A percentile compares a stretch with the other conserved stretches of the same genome.
These are phyloP conservation scores for Drosophila lowei DNA, from an alignment of 1,140 invertebrate genomes.

Conservation along the genomic window DNA sequence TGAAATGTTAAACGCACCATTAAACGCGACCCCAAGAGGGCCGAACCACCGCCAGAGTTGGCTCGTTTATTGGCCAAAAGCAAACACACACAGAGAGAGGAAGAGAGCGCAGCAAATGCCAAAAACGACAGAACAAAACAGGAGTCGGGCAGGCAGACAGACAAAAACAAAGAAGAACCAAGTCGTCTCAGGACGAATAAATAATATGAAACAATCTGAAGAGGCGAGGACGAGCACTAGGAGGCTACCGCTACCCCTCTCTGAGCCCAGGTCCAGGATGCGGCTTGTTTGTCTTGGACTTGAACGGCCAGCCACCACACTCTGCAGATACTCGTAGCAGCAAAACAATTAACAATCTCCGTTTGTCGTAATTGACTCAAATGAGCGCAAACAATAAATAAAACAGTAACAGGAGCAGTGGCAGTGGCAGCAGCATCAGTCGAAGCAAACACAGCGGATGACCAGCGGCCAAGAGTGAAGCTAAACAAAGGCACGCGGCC, in stretches of 20 bases:
- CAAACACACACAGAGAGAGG: conserved; percentile 43
- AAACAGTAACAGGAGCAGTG: conserved; percentile 59
- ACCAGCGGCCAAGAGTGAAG: conserved; percentile 16
- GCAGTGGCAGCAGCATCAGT: conserved; percentile 9
- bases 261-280: conserved; percentile 27
- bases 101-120: conserved; percentile 50
- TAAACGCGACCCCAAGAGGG: conserved; percentile 47
- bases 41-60: conserved; percentile 2
- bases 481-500: too few species aligned
- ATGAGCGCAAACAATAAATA: conserved; percentile 79
- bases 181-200: conserved; percentile 49
- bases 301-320: conserved; percentile 25
- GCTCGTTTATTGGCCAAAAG: conserved; percentile 75
- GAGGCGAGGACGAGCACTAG: background rate
- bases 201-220: conserved; percentile 60
- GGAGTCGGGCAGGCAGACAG: conserved; percentile 7
- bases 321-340: conserved; percentile 9
- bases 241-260: too few species aligned
- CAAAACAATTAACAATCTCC: conserved; percentile 79
- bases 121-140: conserved; percentile 59
- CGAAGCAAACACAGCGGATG: conserved; percentile 45
- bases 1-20: conserved; percentile 71
- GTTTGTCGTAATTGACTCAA: conserved; percentile 77
- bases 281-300: conserved; percentile 70
- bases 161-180: conserved; percentile 52